Base-by-base conservation (phyloP, 2,888 invertebrate species). In the Neuroscelio doddi region DNA sequence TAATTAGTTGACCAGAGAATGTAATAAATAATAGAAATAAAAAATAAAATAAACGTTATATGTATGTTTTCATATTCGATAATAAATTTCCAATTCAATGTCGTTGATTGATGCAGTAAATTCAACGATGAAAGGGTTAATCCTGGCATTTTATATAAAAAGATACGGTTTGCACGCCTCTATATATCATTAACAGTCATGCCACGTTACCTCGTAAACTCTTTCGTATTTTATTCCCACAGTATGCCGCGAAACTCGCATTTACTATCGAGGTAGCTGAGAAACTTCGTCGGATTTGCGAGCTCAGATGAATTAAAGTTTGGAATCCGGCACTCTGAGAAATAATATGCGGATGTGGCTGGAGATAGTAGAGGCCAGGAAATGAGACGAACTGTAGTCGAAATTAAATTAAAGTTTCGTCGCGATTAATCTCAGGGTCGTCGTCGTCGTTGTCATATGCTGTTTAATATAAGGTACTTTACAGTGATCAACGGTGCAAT, bases 341-440 rank as follows among this genome's bases (percentile, higher is more conserved):
- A 69, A 69, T 69, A 69, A 69, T 69, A 65, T 65, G 56, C 65
- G 65, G 68, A 69, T 69, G 52, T 63, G 68, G 66, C 57, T 30
- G 53, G 45, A 64, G 66, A 66, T 66, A 69, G 49, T 55, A 50
- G 49, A 17, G 59, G 38, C 52, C 66, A 64, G 69, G 69, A 69
- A 66, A 69, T 69, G 69, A 69, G 64, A 69, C 61, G 64, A 66
- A 51, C 57, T 49, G 63, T 45, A 64, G 57, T 58, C 64, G 62
- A 66, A 69, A 69, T 68, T 68, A 68, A 68, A 68, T 68, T 68
- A 68, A 68, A 68, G 59, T 68, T 68, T 68, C 39, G 53, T 32
- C 42, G 53, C 53, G 63, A 68, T 68, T 63, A 65, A 64, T 64
- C 57, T 55, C 49, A 1, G 24, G 32, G 39, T 58, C 62, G 49